Percentiles rank a stretch among this genome's conserved stretches.
phyloP scores from a whole-genome alignment of 1,140 invertebrate genomes.

The Neuroterus valhalla region DNA sequence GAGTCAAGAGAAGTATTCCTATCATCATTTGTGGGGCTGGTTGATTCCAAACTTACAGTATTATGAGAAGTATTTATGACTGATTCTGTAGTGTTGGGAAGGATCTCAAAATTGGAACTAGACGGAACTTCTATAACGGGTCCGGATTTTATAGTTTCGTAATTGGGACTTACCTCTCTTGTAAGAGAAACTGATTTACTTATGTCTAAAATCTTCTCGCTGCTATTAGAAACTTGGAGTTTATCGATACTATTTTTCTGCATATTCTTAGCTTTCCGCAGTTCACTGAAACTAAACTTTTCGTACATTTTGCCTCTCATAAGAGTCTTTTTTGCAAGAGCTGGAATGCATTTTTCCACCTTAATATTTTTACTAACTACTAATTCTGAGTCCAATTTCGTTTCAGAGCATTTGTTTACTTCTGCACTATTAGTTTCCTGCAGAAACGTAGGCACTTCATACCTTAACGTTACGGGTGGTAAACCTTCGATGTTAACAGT shows the following conservation, averaged over 20 bases:
- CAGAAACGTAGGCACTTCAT: slow-evolving; percentile 19
- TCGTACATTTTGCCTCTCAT: slow-evolving; percentile 12
- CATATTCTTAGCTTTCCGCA: neutral
- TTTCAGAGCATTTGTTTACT: neutral
- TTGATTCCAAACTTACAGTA: neutral
- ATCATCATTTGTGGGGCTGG: neutral
- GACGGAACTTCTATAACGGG: neutral
- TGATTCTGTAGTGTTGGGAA: too few relatives aligned
- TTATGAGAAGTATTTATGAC: neutral
- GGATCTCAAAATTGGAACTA: neutral
- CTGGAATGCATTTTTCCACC: neutral
- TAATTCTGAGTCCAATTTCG: neutral
- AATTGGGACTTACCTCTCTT: too few relatives aligned
- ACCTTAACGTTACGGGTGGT: slow-evolving; percentile 41
- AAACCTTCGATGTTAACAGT: slow-evolving; percentile 34
- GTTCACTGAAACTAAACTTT: slow-evolving; percentile 10
- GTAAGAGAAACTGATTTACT: neutral
- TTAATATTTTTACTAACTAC: neutral
- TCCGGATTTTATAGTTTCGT: too few relatives aligned
- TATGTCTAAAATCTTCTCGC: neutral
- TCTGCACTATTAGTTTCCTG: neutral
- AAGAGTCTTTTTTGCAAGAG: neutral
- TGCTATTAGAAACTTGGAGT: neutral
- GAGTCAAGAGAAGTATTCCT: neutral
- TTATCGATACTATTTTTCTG: neutral